phyloP scores from a whole-genome alignment of 2,888 invertebrate species.

The Onchidella celtica region DNA sequence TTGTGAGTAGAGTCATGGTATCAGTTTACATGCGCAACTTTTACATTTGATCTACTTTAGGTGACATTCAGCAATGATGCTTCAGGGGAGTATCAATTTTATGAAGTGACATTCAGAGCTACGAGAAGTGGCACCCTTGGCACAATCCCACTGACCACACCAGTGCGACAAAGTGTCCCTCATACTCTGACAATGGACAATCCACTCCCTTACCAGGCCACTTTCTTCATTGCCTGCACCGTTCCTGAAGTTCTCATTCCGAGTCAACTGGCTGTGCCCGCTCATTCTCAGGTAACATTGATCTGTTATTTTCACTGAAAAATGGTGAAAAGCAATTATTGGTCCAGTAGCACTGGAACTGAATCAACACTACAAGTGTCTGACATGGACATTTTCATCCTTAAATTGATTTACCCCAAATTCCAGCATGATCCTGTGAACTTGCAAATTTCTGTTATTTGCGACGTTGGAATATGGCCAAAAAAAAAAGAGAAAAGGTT shows the following conservation, averaged over 20 bases:
- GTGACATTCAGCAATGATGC: slow-evolving; percentile 79
- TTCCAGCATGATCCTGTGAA: too few species aligned
- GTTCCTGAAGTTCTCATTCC: slow-evolving; percentile 78
- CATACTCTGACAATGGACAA: slow-evolving; percentile 78
- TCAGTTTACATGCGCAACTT: too few species aligned
- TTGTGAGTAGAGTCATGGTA: too few species aligned
- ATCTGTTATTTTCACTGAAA: neutral
- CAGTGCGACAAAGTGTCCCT: slow-evolving; percentile 77
- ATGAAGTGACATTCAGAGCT: slow-evolving; percentile 77
- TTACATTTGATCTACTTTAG: too few species aligned
- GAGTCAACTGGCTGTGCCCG: slow-evolving; percentile 74
- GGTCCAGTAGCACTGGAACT: too few species aligned
- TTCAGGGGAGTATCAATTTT: slow-evolving; percentile 79
- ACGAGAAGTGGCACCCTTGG: slow-evolving; percentile 74
- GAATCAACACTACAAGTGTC: too few species aligned
- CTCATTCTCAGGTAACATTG: slow-evolving; percentile 75
- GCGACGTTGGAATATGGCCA: too few species aligned
- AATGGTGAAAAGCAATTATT: too few species aligned
- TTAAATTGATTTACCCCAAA: too few species aligned
- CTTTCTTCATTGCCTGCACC: slow-evolving; percentile 74
- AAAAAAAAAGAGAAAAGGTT: too few species aligned
- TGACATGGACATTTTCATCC: too few species aligned
- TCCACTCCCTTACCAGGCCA: slow-evolving; percentile 74
- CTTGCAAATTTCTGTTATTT: too few species aligned
- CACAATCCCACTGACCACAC: slow-evolving; percentile 76